A percentile compares a stretch with the other conserved stretches of the same genome.
Conservation (phyloP, 2,888 invertebrate species). For the Plagodis pulveraria region DNA sequence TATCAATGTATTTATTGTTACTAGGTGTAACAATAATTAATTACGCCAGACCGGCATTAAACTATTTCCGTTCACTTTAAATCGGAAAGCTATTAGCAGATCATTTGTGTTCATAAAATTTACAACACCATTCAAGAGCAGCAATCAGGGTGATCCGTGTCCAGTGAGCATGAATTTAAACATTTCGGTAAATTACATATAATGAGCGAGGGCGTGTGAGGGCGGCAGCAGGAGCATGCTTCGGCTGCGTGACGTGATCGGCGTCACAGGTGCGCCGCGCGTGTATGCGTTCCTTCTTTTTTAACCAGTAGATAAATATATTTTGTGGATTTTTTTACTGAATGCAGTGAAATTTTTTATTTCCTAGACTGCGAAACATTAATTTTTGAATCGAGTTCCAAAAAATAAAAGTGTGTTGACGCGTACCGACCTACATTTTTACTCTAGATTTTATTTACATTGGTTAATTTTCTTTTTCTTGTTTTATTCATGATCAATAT, state of each 20-base stretch:
- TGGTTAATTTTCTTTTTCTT: no score
- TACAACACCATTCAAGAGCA: slow-evolving; percentile 56
- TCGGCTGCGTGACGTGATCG: slow-evolving; percentile 5
- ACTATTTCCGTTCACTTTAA: slow-evolving; percentile 9
- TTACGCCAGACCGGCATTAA: neutral
- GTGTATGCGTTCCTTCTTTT: no score
- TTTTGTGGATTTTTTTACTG: no score
- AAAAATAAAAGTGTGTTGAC: no score
- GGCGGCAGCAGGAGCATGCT: slow-evolving; percentile 52
- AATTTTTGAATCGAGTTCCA: no score
- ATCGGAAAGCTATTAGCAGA: slow-evolving; percentile 29
- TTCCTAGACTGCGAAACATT: no score
- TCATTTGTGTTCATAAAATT: slow-evolving; percentile 43
- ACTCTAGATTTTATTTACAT: no score
- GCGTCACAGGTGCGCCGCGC: slow-evolving; percentile 71
- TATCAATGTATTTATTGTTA: neutral
- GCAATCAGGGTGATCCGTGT: slow-evolving; percentile 64
- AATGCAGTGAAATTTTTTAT: no score
- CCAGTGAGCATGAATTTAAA: slow-evolving; percentile 72
- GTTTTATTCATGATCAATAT: no score
- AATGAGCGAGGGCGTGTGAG: slow-evolving; percentile 68
- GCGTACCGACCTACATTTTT: no score
- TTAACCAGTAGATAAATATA: no score
- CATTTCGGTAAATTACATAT: slow-evolving; percentile 75
- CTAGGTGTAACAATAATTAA: neutral